Evolutionary conservation across 2,888 invertebrate genomes (phyloP).

Genomic region (Cosmorhoe ocellata): DNA sequence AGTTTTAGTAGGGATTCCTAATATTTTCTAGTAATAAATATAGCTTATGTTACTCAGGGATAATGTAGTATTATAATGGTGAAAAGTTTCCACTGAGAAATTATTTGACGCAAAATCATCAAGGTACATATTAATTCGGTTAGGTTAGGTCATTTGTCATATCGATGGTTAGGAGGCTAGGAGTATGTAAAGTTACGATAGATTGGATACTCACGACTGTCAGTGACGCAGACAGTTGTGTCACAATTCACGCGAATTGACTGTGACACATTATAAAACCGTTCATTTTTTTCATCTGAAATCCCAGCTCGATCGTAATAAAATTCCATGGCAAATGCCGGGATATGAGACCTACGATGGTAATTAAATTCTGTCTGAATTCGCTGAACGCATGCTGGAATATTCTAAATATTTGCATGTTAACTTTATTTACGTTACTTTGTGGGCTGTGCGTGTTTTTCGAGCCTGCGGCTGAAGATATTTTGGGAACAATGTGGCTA

Average conservation of each 20-base stretch:
- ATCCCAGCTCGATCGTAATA: constrained; percentile 37
- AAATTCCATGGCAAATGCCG: constrained; percentile 44
- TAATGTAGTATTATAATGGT: too few relatives aligned
- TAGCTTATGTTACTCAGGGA: too few relatives aligned
- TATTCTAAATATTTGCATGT: constrained; percentile 35
- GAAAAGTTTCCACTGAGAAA: too few relatives aligned
- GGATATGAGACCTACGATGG: constrained; percentile 37
- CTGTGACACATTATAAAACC: background rate
- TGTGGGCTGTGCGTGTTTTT: constrained; percentile 13
- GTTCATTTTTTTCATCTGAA: constrained; percentile 26
- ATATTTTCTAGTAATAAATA: too few relatives aligned
- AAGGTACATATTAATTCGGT: too few relatives aligned
- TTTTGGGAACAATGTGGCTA: constrained; percentile 5
- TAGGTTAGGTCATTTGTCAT: too few relatives aligned
- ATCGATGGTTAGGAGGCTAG: too few relatives aligned
- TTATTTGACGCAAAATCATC: too few relatives aligned
- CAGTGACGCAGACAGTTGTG: too few relatives aligned
- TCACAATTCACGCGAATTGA: too few relatives aligned
- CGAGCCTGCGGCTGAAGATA: constrained; percentile 4
- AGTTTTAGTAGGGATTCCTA: too few relatives aligned
- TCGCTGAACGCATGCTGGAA: constrained; percentile 34
- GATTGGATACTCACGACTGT: too few relatives aligned
- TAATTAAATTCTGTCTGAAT: constrained; percentile 51
- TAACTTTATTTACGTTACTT: constrained; percentile 25
- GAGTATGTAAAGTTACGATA: background rate